Base-by-base conservation (phyloP, 1,140 invertebrate species). In the Ips typographus region DNA sequence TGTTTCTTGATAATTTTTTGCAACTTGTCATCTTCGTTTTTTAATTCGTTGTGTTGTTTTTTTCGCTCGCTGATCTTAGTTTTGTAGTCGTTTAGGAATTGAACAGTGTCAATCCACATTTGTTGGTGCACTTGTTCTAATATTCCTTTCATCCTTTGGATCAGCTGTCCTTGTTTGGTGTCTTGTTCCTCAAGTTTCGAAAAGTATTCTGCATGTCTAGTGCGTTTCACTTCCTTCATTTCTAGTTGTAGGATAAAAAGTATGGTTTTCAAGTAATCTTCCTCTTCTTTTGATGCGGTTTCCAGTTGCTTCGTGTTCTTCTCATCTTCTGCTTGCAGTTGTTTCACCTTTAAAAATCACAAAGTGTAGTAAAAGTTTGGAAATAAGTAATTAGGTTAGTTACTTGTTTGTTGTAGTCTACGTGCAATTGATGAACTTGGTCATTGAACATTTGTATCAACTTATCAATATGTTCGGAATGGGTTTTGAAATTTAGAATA, bases 231-330 rank as follows among this genome's bases (percentile, higher is more conserved):
- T 40, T 77, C 66, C 53, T 74, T 76, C 44, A 63, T 71, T 42
- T 67, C 73, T 7, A 73, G 22, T 57, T 76, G 71, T n/a, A 77
- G 63, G 8, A 70, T 70, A 57, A 72, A 75, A 41, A 77, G 40
- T 58, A 78, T 76, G 6, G 74, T 77, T 68, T 77, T 79, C 42
- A 79, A 47, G 62, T 74, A 77, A 47, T 73, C 72, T 47, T 75
- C 73, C 5, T 73, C 68, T 40, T 76, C 74, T 2, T 38, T 62
- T 3, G 57, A 41, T 6, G 47, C 47, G 3, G 49, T 5, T 44
- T 64, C 67, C 5, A 74, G 61, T 47, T 71, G 61, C 5, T 72
- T 5, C 5, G 68, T 38, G 60, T 70, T 66, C 38, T 63, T 42
- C n/a, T 73, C 62, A 22, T 66, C 62, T 42, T 69, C 61, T 4